Evolutionary conservation across 2,113 vertebrate genomes (phyloP), one percentile per base, ranked within the genome.

Genomic region (Pachycephala philippinensis): DNA sequence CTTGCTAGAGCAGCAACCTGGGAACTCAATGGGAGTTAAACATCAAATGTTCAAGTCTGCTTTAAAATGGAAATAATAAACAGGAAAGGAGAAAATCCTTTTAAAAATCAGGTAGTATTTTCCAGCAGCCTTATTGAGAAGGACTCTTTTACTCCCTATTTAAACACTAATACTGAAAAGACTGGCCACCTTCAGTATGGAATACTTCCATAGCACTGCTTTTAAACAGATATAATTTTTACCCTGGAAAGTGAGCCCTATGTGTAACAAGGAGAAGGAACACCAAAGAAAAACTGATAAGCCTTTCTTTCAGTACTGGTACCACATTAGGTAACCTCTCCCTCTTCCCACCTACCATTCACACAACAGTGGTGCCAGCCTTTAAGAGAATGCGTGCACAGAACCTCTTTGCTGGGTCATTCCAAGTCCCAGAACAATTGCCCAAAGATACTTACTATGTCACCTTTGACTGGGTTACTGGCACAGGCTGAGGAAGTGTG

Each of bases 351-450:
- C 44, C 27, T n/a, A 13, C 39, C 14, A 22, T 40, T 42, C 31
- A 45, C 42, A 16, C 0, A 6, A 2, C 20, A 53, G 40, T 6
- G 2, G 7, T 26, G 75, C 35, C 65, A 72, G 30, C 40, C 30
- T 54, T 13, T 2, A 50, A 35, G 28, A 22, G 53, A 47, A 80
- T 8, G 24, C 40, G 7, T 3, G 2, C 0, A 0, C 35, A 61
- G 53, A 66, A 53, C 13, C 44, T 69, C 75, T 90, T 76, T 50
- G 23, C 23, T 49, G 40, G 37, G 24, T 71, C 45, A 26, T 76
- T 72, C 49, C 30, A 31, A 87, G n/a, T 6, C 27, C n/a, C 52
- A 60, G 31, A 75, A 49, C 10, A 52, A 52, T 76, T 64, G 20
- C 24, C 21, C 30, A 71, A 30, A 63, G 54, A 26, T 31, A 10